Evolutionary conservation across 2,888 invertebrate genomes (phyloP).

Genomic region (Sphaerophoria taeniata): DNA sequence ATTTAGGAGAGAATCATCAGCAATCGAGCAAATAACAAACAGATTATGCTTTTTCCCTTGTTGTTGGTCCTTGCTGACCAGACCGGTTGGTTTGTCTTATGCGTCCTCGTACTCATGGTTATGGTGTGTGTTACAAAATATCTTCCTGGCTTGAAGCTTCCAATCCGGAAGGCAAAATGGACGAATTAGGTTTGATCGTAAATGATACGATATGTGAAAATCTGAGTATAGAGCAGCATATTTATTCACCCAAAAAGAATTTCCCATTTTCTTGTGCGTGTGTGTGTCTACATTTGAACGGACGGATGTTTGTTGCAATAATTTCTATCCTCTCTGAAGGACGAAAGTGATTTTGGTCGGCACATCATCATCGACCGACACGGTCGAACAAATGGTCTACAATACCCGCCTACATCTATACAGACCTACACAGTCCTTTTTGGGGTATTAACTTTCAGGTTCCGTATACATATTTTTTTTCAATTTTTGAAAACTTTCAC

Average conservation of each 20-base stretch:
- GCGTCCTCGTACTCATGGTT: neutral
- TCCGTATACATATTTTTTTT: slow-evolving; percentile 19
- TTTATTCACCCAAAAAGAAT: slow-evolving; percentile 20
- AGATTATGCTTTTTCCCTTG: slow-evolving; percentile 71
- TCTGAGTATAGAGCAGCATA: neutral
- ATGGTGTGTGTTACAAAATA: slow-evolving; percentile 25
- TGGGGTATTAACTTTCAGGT: slow-evolving; percentile 11
- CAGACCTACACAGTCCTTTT: slow-evolving; percentile 5
- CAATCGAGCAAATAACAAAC: slow-evolving; percentile 70
- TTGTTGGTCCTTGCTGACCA: slow-evolving; percentile 40
- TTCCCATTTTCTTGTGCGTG: neutral
- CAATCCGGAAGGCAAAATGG: slow-evolving; percentile 57
- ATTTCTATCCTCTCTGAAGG: slow-evolving; percentile 54
- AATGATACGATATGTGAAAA: slow-evolving; percentile 48
- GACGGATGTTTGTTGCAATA: slow-evolving; percentile 51
- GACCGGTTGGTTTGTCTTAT: slow-evolving; percentile 8
- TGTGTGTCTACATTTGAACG: neutral
- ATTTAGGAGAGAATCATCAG: slow-evolving; percentile 62
- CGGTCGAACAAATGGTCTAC: neutral
- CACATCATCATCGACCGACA: slow-evolving; percentile 3
- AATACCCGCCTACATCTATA: neutral
- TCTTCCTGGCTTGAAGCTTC: slow-evolving; percentile 32
- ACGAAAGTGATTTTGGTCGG: slow-evolving; percentile 54
- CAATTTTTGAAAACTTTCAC: neutral
- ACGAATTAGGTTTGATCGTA: slow-evolving; percentile 67